Conservation (phyloP, 1,140 invertebrate genomes). For the Temnothorax curvispinosus region DNA sequence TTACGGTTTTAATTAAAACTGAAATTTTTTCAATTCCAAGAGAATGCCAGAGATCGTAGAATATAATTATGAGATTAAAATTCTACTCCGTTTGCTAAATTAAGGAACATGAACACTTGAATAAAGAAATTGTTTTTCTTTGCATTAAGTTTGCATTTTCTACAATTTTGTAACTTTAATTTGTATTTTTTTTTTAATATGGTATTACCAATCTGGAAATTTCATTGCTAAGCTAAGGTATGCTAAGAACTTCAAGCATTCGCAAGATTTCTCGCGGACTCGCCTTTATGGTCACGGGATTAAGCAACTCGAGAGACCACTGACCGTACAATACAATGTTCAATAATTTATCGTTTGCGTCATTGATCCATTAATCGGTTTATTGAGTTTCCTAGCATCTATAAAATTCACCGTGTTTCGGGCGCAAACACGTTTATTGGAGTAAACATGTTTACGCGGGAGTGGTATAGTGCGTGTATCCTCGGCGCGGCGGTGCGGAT, state of each 20-base stretch:
- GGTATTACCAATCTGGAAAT: background rate
- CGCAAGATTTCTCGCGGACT: too few relatives aligned
- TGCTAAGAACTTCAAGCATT: background rate
- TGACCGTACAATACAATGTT: background rate
- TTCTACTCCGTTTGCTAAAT: background rate
- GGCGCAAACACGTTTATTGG: background rate
- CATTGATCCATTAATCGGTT: slow-evolving; percentile 10
- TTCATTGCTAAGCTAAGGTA: background rate
- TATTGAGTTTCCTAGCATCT: background rate
- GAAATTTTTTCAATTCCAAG: background rate
- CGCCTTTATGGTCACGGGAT: background rate
- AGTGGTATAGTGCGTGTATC: background rate
- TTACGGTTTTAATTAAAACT: background rate
- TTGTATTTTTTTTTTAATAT: background rate
- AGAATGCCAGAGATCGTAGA: background rate
- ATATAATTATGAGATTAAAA: background rate
- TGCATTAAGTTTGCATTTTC: background rate
- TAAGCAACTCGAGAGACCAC: background rate
- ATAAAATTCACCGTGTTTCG: slow-evolving; percentile 11
- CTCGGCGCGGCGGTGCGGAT: background rate
- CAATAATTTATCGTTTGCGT: slow-evolving; percentile 13
- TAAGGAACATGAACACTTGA: background rate
- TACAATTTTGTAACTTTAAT: background rate
- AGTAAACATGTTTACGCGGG: slow-evolving; percentile 24
- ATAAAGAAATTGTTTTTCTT: background rate